phyloP scores from a whole-genome alignment of 1,140 invertebrate genomes.

The Orchesella cincta region DNA sequence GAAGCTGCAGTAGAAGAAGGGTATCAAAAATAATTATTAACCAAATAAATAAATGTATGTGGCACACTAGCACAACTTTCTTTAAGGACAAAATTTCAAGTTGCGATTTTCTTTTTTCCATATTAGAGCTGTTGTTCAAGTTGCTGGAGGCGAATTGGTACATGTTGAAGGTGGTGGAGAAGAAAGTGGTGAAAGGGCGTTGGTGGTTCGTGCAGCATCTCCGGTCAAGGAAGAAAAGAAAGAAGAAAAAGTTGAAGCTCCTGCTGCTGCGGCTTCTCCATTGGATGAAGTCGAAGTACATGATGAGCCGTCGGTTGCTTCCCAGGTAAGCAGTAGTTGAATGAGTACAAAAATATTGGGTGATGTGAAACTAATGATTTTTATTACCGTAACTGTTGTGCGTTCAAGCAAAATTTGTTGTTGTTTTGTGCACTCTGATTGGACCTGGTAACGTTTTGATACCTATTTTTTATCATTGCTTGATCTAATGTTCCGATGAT shows the following conservation, averaged over 20 bases:
- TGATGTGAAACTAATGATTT: background rate
- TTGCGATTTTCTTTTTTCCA: background rate
- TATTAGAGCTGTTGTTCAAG: background rate
- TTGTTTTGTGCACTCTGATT: background rate
- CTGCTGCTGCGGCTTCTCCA: slow-evolving; percentile 24
- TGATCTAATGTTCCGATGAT: too few species aligned
- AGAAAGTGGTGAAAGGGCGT: background rate
- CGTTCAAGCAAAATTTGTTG: too few species aligned
- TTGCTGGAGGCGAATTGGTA: background rate
- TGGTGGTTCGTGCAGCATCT: background rate
- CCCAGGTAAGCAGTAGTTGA: slow-evolving; percentile 38
- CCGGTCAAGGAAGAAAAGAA: background rate
- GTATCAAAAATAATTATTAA: background rate
- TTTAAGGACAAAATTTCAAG: background rate
- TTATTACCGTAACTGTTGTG: background rate
- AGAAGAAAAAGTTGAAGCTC: background rate
- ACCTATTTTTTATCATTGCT: too few species aligned
- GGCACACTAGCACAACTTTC: background rate
- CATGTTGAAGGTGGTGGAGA: background rate
- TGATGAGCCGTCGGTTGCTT: slow-evolving; percentile 35
- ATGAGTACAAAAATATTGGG: background rate
- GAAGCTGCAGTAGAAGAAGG: slow-evolving; percentile 6
- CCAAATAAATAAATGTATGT: background rate
- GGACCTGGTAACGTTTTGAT: too few species aligned
- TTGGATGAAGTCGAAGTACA: slow-evolving; percentile 24